A percentile compares a stretch with the other conserved stretches of the same genome.
Evolutionary conservation across 2,113 vertebrate genomes (phyloP).

Genomic region (Cryptomyrus ogoouensis): DNA sequence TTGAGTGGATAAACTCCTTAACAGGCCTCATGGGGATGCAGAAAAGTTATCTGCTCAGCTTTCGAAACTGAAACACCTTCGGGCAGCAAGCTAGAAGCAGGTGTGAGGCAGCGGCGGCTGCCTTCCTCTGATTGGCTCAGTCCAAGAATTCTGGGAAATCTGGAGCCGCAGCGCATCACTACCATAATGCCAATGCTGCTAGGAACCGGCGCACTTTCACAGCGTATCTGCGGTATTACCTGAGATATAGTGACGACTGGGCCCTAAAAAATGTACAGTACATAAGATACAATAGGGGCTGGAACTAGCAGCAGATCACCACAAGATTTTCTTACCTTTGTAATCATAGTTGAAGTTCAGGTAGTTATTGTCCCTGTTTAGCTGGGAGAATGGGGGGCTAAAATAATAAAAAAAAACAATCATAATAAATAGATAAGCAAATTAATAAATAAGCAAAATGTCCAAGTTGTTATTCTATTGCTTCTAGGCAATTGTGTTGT

Average conservation of each 20-base stretch:
- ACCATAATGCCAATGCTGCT: not conserved
- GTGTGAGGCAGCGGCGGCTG: not conserved
- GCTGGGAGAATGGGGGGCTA: slow-evolving; percentile 66
- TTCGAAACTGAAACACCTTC: not conserved
- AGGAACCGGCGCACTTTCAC: not conserved
- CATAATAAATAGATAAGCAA: not conserved
- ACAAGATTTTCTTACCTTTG: slow-evolving; percentile 55
- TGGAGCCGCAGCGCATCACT: not conserved
- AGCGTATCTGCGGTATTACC: not conserved
- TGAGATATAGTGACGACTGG: not conserved
- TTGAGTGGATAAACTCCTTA: not conserved
- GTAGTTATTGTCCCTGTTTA: slow-evolving; percentile 69
- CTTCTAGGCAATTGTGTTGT: not conserved
- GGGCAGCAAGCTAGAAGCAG: not conserved
- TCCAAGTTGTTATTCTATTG: not conserved
- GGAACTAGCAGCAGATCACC: slow-evolving; percentile 35
- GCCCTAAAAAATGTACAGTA: slow-evolving; percentile 35
- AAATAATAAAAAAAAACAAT: slow-evolving; percentile 33
- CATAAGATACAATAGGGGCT: slow-evolving; percentile 51
- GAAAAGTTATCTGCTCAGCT: not conserved
- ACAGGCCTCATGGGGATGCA: not conserved
- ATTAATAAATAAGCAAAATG: not conserved
- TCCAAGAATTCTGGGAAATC: not conserved
- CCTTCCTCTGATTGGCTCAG: not conserved
- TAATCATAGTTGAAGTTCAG: slow-evolving; percentile 69